Evolutionary conservation across 2,797 vertebrate genomes (phyloP).

Genomic region (Gambelia wislizenii): DNA sequence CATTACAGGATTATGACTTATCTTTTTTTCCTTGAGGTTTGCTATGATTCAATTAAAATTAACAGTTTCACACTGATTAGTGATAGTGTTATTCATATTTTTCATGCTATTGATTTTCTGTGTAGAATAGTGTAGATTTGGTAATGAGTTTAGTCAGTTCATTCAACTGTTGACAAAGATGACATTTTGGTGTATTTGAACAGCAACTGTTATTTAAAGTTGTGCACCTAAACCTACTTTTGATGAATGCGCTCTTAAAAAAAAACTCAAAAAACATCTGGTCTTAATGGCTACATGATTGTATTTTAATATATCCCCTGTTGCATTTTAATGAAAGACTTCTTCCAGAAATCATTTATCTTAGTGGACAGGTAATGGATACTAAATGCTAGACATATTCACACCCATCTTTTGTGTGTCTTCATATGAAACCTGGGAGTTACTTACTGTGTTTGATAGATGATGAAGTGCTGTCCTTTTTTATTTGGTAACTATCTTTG

Average conservation of each 20-base stretch:
- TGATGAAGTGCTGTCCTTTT: constrained; percentile 39
- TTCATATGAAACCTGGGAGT: constrained; percentile 29
- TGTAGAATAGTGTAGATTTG: not conserved
- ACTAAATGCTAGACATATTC: constrained; percentile 42
- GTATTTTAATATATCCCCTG: not conserved
- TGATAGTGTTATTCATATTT: constrained; percentile 37
- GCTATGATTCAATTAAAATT: constrained; percentile 60
- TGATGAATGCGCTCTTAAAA: not conserved
- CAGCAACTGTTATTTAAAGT: not conserved
- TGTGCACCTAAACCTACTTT: not conserved
- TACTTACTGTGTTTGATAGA: constrained; percentile 47
- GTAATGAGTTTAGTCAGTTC: constrained; percentile 19
- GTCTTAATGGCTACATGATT: constrained; percentile 7
- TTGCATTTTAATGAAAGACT: constrained; percentile 24
- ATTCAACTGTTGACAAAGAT: not conserved
- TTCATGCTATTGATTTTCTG: constrained; percentile 45
- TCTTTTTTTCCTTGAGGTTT: constrained; percentile 42
- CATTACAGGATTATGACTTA: constrained; percentile 57
- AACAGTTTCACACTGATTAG: constrained; percentile 61
- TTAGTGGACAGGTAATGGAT: constrained; percentile 3
- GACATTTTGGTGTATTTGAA: not conserved
- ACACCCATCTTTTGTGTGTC: not conserved
- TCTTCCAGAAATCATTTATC: constrained; percentile 24
- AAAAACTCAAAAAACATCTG: not conserved
- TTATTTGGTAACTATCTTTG: not conserved